Conservation (phyloP, 2,113 vertebrate genomes). For the Cyanoderma ruficeps region DNA sequence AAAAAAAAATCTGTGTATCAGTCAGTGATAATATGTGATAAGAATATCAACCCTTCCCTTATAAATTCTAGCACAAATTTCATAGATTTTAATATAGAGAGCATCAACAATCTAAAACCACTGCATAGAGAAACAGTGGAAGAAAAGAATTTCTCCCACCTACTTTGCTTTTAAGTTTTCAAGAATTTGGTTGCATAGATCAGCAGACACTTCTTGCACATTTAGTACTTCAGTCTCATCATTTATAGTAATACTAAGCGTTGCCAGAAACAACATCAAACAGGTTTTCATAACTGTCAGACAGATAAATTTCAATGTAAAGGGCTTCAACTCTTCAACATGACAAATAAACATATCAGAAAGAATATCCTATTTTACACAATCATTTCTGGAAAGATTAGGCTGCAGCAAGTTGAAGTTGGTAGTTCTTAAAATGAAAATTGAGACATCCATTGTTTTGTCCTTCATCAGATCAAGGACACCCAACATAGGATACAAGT, state of each 20-base stretch:
- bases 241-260: rapidly evolving
- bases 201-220: not conserved
- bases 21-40: not conserved
- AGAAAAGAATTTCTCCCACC: not conserved
- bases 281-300: not conserved
- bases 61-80: rapidly evolving
- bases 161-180: not conserved
- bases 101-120: not conserved
- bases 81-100: not conserved
- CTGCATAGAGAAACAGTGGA: rapidly evolving
- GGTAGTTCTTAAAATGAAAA: not conserved
- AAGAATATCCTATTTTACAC: not conserved
- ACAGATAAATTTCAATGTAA: not conserved
- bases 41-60: not conserved
- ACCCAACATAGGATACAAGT: not conserved
- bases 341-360: not conserved
- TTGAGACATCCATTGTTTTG: not conserved
- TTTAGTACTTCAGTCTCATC: not conserved
- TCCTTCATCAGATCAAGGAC: not conserved
- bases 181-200: not conserved
- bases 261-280: not conserved
- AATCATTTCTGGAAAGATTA: not conserved
- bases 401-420: not conserved
- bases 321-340: not conserved
- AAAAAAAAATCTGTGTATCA: not conserved